These are phyloP conservation scores for Tipula unca DNA, from an alignment of 2,888 invertebrate genomes.

Conservation along the genomic window DNA sequence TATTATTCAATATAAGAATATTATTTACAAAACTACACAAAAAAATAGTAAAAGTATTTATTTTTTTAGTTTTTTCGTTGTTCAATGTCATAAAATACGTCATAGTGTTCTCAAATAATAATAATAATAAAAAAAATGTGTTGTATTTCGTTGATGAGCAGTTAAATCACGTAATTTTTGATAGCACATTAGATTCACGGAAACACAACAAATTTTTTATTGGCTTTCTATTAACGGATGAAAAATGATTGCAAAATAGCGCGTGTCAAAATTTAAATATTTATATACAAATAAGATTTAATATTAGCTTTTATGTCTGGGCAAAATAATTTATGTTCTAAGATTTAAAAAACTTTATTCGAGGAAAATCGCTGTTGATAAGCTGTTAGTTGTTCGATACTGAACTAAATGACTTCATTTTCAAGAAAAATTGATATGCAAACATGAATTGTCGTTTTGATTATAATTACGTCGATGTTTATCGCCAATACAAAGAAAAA, in stretches of 20 bases:
- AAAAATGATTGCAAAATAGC: neutral
- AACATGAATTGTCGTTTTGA: neutral
- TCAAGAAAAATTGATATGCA: neutral
- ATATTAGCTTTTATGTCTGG: neutral
- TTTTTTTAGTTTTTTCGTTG: neutral
- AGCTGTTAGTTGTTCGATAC: neutral
- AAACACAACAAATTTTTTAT: neutral
- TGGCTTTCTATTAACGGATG: neutral
- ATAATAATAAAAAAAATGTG: neutral
- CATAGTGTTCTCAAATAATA: neutral
- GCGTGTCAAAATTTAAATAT: neutral
- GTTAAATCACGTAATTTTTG: neutral
- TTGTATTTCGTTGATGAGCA: neutral
- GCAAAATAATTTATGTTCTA: too few species aligned
- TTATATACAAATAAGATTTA: neutral
- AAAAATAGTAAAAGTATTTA: neutral
- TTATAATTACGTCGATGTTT: neutral
- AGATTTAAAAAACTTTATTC: neutral
- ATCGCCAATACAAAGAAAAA: neutral
- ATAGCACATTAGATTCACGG: neutral
- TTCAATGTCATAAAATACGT: constrained; percentile 14
- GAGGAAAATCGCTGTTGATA: neutral
- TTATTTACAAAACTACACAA: neutral
- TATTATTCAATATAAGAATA: neutral
- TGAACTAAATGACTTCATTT: neutral